Conservation (phyloP, 1,140 invertebrate genomes). For the Drosophila orosa region DNA sequence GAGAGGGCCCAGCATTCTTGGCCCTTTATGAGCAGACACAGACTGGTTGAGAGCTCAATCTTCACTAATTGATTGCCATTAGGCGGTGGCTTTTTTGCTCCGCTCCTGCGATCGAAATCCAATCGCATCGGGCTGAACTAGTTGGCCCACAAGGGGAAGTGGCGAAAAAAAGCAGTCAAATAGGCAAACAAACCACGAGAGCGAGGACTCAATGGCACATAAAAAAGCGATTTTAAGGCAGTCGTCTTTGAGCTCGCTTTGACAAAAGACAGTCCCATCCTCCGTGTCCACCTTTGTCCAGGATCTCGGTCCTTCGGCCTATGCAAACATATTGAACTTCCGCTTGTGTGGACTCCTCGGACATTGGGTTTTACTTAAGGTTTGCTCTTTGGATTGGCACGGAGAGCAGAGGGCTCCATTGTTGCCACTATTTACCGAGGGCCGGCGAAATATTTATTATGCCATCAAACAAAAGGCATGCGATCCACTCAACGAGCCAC, state of each 20-base stretch:
- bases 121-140: constrained; percentile 37
- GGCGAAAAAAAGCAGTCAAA: constrained; percentile 38
- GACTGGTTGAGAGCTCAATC: constrained; percentile 50
- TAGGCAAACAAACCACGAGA: constrained; percentile 67
- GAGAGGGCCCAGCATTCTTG: background rate
- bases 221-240: constrained; percentile 69
- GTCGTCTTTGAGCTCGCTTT: constrained; percentile 51
- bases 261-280: constrained; percentile 56
- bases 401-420: constrained; percentile 41
- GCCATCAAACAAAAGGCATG: constrained; percentile 74
- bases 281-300: constrained; percentile 45
- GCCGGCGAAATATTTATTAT: constrained; percentile 77
- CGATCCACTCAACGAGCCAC: constrained; percentile 50
- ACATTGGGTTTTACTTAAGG: constrained; percentile 42
- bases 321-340: constrained; percentile 80
- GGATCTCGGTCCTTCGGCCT: constrained; percentile 39
- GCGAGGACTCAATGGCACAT: constrained; percentile 51
- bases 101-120: constrained; percentile 3
- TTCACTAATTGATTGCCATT: constrained; percentile 77
- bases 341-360: constrained; percentile 54
- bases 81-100: constrained; percentile 58
- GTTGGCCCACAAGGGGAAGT: constrained; percentile 30
- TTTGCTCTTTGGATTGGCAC: constrained; percentile 24
- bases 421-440: constrained; percentile 68
- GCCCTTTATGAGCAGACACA: constrained; percentile 38